Evolutionary conservation across 2,888 invertebrate genomes (phyloP).

Genomic region (Harpagoxenus sublaevis): DNA sequence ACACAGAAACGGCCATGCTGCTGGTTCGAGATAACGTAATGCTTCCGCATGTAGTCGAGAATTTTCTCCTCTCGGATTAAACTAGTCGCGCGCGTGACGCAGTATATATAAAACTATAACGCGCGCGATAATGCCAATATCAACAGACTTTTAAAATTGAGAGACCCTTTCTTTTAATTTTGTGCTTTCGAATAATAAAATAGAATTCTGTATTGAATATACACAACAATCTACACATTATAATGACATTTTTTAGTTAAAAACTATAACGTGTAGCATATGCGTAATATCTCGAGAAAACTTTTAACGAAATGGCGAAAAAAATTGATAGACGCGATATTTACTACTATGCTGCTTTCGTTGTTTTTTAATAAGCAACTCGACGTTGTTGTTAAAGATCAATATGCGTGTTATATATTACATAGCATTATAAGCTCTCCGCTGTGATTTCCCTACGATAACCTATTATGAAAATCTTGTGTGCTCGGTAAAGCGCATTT

Average conservation of each 20-base stretch:
- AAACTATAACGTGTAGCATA: background rate
- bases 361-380: background rate
- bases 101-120: background rate
- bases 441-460: slow-evolving; percentile 12
- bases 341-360: background rate
- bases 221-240: background rate
- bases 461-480: slow-evolving; percentile 29
- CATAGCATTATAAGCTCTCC: background rate
- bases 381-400: background rate
- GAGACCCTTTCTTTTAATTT: background rate
- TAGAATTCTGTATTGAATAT: background rate
- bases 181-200: background rate
- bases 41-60: slow-evolving; percentile 32
- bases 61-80: slow-evolving; percentile 44
- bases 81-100: background rate
- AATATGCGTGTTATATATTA: background rate
- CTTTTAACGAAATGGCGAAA: background rate
- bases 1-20: slow-evolving; percentile 18
- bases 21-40: slow-evolving; percentile 48
- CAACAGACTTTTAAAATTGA: background rate
- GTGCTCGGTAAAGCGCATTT: slow-evolving; percentile 10
- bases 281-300: background rate
- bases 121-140: slow-evolving; percentile 10
- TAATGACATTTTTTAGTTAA: background rate
- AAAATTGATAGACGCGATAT: background rate